These are phyloP conservation scores for Peromyscus nudipes DNA, from an alignment of 2,797 vertebrate species.

Conservation along the genomic window DNA sequence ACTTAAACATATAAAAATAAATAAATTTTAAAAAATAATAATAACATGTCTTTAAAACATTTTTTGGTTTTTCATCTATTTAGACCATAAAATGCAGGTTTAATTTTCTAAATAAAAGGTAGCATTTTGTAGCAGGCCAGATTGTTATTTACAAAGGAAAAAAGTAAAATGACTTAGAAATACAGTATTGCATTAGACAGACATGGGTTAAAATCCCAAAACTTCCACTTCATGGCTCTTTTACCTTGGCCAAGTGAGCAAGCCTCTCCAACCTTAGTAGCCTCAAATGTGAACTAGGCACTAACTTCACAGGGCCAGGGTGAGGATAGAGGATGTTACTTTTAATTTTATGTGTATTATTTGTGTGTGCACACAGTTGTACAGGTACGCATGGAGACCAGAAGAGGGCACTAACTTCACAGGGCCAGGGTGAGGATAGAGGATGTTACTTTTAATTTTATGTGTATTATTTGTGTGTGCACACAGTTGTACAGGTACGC, in stretches of 20 bases:
- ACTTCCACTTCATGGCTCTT: not conserved
- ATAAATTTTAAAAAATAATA: not conserved
- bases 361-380: not conserved
- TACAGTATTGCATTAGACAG: not conserved
- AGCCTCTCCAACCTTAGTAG: not conserved
- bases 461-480: not conserved
- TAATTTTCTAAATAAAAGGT: slow-evolving; percentile 64
- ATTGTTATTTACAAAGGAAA: not conserved
- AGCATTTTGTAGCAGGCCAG: not conserved
- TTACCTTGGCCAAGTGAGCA: not conserved
- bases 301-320: not conserved
- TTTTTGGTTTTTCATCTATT: not conserved
- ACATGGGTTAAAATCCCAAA: not conserved
- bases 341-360: not conserved
- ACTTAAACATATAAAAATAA: not conserved
- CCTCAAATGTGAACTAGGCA: not conserved
- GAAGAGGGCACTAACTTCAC: not conserved
- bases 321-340: not conserved
- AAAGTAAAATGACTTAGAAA: not conserved
- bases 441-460: not conserved
- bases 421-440: not conserved
- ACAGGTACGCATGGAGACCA: not conserved
- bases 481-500: not conserved
- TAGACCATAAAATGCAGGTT: not conserved
- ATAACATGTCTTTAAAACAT: slow-evolving; percentile 16